These are phyloP conservation scores for Apodemia zela DNA, from an alignment of 2,888 invertebrate genomes.

Conservation along the genomic window DNA sequence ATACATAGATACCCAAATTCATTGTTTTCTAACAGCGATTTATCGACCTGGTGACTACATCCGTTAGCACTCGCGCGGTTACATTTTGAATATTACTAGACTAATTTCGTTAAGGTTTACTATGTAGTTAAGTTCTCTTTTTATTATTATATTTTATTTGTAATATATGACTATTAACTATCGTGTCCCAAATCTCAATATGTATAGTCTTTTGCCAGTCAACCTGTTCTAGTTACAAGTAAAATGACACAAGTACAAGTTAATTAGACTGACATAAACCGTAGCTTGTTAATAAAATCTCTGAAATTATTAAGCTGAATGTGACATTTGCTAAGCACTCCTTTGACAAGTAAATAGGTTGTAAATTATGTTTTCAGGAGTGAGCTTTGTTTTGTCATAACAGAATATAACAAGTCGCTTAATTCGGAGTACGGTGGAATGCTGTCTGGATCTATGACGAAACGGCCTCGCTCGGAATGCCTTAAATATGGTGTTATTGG, in stretches of 20 bases:
- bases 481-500: conserved; percentile 10
- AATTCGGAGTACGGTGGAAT: conserved; percentile 26
- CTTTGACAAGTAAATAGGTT: conserved; percentile 11
- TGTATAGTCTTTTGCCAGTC: too few species aligned
- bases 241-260: not conserved
- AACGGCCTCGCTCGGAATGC: conserved; percentile 21
- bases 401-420: conserved; percentile 29
- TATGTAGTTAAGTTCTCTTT: too few species aligned
- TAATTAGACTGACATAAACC: not conserved
- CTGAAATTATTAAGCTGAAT: conserved; percentile 1
- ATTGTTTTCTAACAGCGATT: too few species aligned
- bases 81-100: too few species aligned
- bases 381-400: conserved; percentile 32
- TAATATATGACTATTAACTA: too few species aligned
- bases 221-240: too few species aligned
- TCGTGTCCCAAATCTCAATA: too few species aligned
- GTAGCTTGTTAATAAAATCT: not conserved
- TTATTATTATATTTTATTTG: too few species aligned
- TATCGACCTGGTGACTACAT: too few species aligned
- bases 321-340: conserved; percentile 8
- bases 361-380: conserved; percentile 21
- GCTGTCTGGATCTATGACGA: conserved; percentile 20
- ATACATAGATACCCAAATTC: too few species aligned
- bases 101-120: too few species aligned
- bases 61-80: too few species aligned